Conservation (phyloP, 2,797 vertebrate genomes). For the Micromesistius poutassou region DNA sequence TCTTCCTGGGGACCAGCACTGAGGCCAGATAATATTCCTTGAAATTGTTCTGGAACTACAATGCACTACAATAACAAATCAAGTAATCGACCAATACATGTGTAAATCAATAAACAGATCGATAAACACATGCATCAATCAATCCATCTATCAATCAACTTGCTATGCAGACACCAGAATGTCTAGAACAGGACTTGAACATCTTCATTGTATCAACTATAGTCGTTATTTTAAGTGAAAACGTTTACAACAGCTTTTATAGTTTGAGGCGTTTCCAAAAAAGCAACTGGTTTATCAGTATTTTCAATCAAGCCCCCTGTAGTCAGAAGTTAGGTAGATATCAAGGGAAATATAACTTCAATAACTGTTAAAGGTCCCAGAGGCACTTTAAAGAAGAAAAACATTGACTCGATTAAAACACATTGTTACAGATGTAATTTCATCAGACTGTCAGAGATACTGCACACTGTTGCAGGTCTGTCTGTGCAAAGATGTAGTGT, state of each 20-base stretch:
- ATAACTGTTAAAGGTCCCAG: background rate
- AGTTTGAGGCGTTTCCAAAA: background rate
- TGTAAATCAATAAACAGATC: too few species aligned
- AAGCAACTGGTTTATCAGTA: background rate
- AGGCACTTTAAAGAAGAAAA: background rate
- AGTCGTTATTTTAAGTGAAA: background rate
- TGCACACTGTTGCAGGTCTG: slow-evolving; percentile 36
- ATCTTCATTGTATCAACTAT: background rate
- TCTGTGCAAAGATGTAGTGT: slow-evolving; percentile 52
- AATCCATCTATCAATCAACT: background rate
- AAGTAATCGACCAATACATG: background rate
- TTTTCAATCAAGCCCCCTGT: background rate
- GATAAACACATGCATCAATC: background rate
- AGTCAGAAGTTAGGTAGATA: background rate
- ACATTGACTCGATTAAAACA: background rate
- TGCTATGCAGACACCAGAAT: background rate
- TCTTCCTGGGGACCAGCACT: background rate
- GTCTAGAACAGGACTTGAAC: background rate
- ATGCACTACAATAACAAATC: background rate
- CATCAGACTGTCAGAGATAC: slow-evolving; percentile 21
- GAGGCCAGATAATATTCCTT: background rate
- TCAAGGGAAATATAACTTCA: background rate
- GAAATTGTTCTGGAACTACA: background rate
- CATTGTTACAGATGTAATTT: background rate
- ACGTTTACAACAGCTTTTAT: background rate